Percentiles rank a stretch among this genome's conserved stretches.
phyloP scores from a whole-genome alignment of 2,797 vertebrate species.

The Rhinichthys osculus region DNA sequence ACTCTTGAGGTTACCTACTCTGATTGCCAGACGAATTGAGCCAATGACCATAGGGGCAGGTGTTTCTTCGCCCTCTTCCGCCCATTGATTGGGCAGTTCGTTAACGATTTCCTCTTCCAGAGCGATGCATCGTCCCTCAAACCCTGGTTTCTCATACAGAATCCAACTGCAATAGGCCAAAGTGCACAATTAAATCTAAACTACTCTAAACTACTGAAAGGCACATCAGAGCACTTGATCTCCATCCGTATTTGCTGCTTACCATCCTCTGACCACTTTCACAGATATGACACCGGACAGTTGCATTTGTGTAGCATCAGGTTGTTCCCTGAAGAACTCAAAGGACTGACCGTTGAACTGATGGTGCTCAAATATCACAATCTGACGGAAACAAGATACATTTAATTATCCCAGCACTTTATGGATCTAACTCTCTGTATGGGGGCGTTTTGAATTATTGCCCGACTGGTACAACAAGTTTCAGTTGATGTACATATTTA shows the following conservation, averaged over 20 bases:
- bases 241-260: slow-evolving; percentile 64
- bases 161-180: slow-evolving; percentile 83
- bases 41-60: slow-evolving; percentile 82
- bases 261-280: slow-evolving; percentile 93
- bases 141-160: slow-evolving; percentile 90
- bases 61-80: slow-evolving; percentile 68
- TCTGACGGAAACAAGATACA: slow-evolving; percentile 70
- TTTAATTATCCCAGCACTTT: background rate
- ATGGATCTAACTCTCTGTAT: background rate
- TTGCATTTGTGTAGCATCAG: slow-evolving; percentile 84
- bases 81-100: slow-evolving; percentile 86
- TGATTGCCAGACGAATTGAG: slow-evolving; percentile 87
- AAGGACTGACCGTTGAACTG: slow-evolving; percentile 76
- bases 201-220: background rate
- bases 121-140: slow-evolving; percentile 86
- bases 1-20: slow-evolving; percentile 76
- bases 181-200: background rate
- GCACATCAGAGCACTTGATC: background rate
- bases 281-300: slow-evolving; percentile 85
- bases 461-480: background rate
- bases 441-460: background rate
- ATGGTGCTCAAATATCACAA: slow-evolving; percentile 85
- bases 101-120: slow-evolving; percentile 85
- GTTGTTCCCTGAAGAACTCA: slow-evolving; percentile 84
- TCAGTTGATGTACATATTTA: background rate